Percentiles rank a stretch among this genome's conserved stretches.
Conservation (phyloP, 2,888 invertebrate genomes). For the Sinohyriopsis cumingii region DNA sequence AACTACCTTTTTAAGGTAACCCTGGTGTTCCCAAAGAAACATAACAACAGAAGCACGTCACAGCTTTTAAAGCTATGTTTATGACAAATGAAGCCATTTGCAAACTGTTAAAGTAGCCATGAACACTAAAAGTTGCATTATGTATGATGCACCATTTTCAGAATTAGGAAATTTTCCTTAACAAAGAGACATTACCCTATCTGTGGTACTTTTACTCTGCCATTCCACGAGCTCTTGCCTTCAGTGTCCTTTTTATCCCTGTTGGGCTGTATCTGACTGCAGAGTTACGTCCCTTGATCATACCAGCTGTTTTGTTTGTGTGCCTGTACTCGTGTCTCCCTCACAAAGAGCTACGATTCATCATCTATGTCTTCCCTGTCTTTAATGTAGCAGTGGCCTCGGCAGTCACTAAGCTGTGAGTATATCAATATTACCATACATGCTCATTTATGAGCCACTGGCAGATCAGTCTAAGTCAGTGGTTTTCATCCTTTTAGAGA, state of each 20-base stretch:
- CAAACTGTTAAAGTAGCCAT: no score
- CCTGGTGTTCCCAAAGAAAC: no score
- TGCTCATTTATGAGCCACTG: neutral
- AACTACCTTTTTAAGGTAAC: no score
- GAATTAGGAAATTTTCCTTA: constrained; percentile 25
- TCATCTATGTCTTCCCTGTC: constrained; percentile 96
- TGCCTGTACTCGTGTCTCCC: constrained; percentile 94
- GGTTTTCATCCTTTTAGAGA: no score
- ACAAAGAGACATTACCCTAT: constrained; percentile 79
- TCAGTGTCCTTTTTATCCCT: constrained; percentile 82
- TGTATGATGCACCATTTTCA: no score
- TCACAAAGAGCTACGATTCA: constrained; percentile 97
- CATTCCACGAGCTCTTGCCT: constrained; percentile 90
- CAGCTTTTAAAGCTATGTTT: no score
- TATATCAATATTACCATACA: constrained; percentile 54
- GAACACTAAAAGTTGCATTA: no score
- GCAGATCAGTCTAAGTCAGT: neutral
- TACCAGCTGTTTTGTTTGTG: constrained; percentile 79
- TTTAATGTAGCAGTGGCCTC: constrained; percentile 93
- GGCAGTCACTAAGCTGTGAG: constrained; percentile 91
- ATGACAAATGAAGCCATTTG: no score
- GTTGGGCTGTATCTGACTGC: constrained; percentile 76
- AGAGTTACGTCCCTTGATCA: constrained; percentile 77
- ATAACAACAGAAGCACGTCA: no score
- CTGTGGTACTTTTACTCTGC: constrained; percentile 99